A percentile compares a stretch with the other conserved stretches of the same genome.
Evolutionary conservation across 2,797 vertebrate species (phyloP).

Genomic region (Limnodromus scolopaceus): DNA sequence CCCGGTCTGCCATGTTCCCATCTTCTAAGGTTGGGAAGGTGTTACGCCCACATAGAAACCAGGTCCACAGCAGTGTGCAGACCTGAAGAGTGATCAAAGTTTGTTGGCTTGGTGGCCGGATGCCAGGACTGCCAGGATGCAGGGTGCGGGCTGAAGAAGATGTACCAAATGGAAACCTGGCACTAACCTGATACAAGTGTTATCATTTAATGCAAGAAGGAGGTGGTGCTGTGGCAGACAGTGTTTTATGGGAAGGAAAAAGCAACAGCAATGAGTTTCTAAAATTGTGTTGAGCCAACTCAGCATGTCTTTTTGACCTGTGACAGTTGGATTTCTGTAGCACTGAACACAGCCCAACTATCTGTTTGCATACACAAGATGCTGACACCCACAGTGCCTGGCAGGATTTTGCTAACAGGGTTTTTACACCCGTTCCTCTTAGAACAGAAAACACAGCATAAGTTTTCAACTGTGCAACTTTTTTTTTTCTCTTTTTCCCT

Average conservation of each 20-base stretch:
- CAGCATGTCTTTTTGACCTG: neutral
- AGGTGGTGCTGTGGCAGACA: neutral
- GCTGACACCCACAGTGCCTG: neutral
- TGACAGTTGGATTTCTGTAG: neutral
- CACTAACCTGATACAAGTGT: neutral
- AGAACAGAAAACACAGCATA: neutral
- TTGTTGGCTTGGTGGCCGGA: neutral
- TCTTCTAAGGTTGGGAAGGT: neutral
- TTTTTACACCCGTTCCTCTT: neutral
- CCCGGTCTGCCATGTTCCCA: neutral
- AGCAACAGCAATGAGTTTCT: neutral
- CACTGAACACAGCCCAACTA: neutral
- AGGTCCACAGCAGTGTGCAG: neutral
- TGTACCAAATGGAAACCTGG: neutral
- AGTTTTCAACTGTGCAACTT: neutral
- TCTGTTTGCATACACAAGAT: neutral
- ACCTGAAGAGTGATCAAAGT: neutral
- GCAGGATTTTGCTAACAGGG: neutral
- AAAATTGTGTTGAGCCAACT: neutral
- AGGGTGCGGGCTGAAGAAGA: neutral
- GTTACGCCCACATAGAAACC: neutral
- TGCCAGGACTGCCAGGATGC: fast-evolving
- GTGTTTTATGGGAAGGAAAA: neutral
- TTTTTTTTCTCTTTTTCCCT: neutral
- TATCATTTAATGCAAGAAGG: neutral